Percentiles rank a stretch among this genome's conserved stretches.
Evolutionary conservation across 2,888 invertebrate genomes (phyloP).

Genomic region (Neoaliturus tenellus): DNA sequence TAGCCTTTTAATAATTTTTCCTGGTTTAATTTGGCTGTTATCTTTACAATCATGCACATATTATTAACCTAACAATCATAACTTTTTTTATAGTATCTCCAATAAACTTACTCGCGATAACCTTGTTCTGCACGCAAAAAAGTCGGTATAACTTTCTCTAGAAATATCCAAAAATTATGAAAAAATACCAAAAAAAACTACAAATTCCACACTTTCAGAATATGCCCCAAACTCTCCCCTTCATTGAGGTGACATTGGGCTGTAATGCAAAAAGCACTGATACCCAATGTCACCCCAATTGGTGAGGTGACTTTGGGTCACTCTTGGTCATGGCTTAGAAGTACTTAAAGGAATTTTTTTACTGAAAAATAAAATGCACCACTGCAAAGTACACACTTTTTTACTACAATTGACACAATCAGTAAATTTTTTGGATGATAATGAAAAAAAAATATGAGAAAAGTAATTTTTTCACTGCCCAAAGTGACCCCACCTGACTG

Average conservation of each 20-base stretch:
- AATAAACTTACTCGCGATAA: conserved; percentile 1
- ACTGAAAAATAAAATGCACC: background rate
- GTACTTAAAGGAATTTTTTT: background rate
- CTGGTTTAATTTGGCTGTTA: background rate
- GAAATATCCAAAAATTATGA: background rate
- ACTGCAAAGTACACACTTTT: background rate
- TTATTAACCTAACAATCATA: background rate
- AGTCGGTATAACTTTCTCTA: background rate
- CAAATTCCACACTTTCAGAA: conserved; percentile 15
- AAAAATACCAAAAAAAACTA: background rate
- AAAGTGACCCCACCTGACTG: conserved; percentile 12
- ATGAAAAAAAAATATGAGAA: background rate
- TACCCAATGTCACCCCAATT: conserved; percentile 27
- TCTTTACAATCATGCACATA: background rate
- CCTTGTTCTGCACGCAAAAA: background rate
- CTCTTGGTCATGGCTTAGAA: conserved; percentile 8
- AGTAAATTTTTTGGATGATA: background rate
- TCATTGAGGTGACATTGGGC: background rate
- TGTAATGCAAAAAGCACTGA: conserved; percentile 7
- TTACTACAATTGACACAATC: background rate
- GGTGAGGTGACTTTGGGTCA: conserved; percentile 33
- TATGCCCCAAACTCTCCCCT: conserved; percentile 10
- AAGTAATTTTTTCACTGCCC: conserved; percentile 5
- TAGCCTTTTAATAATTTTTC: background rate
- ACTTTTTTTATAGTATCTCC: background rate